Conservation (phyloP, 2,113 vertebrate genomes). For the Equus przewalskii region DNA sequence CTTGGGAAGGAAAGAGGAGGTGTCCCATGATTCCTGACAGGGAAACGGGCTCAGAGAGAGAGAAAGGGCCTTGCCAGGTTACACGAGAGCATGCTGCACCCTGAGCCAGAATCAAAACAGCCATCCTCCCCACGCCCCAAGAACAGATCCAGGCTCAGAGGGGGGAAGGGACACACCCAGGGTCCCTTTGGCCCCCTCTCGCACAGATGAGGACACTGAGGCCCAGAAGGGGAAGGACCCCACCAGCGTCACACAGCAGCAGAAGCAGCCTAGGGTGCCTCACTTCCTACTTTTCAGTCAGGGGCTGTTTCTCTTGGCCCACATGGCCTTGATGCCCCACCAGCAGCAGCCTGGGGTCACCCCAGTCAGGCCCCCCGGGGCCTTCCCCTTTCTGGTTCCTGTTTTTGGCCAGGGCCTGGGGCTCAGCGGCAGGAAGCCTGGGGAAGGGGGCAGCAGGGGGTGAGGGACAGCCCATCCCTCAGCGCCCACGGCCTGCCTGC, state of each 20-base stretch:
- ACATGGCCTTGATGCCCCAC: neutral
- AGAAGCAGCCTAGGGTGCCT: neutral
- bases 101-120: neutral
- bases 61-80: neutral
- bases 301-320: neutral
- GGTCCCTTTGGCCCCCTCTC: neutral
- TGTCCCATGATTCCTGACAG: neutral
- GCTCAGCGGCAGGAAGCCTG: neutral
- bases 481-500: too few relatives aligned
- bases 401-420: neutral
- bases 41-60: neutral
- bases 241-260: neutral
- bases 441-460: neutral
- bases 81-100: neutral
- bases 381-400: conserved; percentile 49
- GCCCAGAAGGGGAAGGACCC: neutral
- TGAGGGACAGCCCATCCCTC: neutral
- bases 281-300: rapidly evolving
- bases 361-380: neutral
- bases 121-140: neutral
- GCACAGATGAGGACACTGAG: neutral
- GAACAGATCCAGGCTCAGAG: neutral
- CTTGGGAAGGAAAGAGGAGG: neutral
- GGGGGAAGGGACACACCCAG: neutral
- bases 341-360: neutral